These are phyloP conservation scores for Eupelmus urozonus DNA, from an alignment of 2,888 invertebrate species.

Conservation along the genomic window DNA sequence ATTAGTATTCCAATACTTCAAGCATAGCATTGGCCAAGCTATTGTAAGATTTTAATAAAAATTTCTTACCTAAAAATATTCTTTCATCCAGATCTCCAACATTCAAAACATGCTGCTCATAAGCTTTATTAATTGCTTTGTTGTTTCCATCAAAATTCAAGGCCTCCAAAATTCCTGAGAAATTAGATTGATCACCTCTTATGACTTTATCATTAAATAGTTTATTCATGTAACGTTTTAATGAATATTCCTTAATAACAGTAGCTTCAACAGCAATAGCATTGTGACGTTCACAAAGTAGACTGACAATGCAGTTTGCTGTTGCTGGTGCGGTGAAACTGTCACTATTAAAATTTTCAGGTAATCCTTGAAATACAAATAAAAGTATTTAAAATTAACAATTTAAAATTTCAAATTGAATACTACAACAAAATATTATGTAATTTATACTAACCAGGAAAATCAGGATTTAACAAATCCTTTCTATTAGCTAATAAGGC, in stretches of 20 bases:
- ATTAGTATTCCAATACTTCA: constrained; percentile 34
- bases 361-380: constrained; percentile 81
- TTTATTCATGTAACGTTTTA: constrained; percentile 87
- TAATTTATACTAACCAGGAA: constrained; percentile 81
- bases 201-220: constrained; percentile 86
- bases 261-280: constrained; percentile 93
- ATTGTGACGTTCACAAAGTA: constrained; percentile 89
- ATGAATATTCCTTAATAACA: constrained; percentile 92
- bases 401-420: constrained; percentile 2
- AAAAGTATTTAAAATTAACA: constrained; percentile 11
- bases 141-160: constrained; percentile 91
- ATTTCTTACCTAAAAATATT: constrained; percentile 89
- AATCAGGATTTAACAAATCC: constrained; percentile 91
- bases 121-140: constrained; percentile 90
- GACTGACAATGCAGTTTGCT: constrained; percentile 89
- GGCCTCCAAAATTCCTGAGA: constrained; percentile 87
- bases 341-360: constrained; percentile 82
- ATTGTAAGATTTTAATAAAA: constrained; percentile 51
- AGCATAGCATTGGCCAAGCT: constrained; percentile 35
- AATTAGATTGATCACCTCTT: constrained; percentile 84
- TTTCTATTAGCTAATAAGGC: constrained; percentile 87
- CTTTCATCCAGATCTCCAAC: constrained; percentile 98
- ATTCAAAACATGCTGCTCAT: constrained; percentile 93
- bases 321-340: constrained; percentile 81
- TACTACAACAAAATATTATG: constrained; percentile 7